These are phyloP conservation scores for Venusia cambrica DNA, from an alignment of 2,888 invertebrate species.

Conservation along the genomic window DNA sequence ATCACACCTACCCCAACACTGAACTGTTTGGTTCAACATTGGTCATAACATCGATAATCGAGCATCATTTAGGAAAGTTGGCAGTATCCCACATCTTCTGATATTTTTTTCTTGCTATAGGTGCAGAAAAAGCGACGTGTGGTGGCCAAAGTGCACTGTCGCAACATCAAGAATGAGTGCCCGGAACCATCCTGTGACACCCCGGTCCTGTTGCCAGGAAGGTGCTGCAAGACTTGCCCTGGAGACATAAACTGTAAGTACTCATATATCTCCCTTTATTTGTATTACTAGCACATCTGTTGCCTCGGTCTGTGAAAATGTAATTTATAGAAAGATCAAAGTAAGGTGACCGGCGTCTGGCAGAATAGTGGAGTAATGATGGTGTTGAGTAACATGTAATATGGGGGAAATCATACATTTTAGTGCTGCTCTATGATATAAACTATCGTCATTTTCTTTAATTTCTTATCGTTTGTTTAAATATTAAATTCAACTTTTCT, in stretches of 20 bases:
- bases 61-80: too few relatives aligned
- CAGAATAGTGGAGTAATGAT: conserved; percentile 13
- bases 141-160: conserved; percentile 93
- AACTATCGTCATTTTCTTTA: too few relatives aligned
- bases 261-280: conserved; percentile 15
- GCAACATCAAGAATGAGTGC: conserved; percentile 95
- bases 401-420: neutral
- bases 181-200: conserved; percentile 93
- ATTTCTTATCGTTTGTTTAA: too few relatives aligned
- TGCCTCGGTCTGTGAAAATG: conserved; percentile 15
- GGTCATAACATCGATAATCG: too few relatives aligned
- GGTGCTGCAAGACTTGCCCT: conserved; percentile 96
- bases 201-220: conserved; percentile 90
- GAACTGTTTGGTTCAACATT: too few relatives aligned
- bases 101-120: conserved; percentile 74
- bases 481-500: too few relatives aligned
- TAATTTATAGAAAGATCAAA: conserved; percentile 22
- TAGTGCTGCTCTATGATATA: too few relatives aligned
- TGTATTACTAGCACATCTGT: conserved; percentile 14
- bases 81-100: too few relatives aligned
- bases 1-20: too few relatives aligned
- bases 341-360: conserved; percentile 17
- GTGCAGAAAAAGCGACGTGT: conserved; percentile 93
- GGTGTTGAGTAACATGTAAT: conserved; percentile 7
- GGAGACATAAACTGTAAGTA: conserved; percentile 87